These are phyloP conservation scores for Drosophila suzukii DNA, from an alignment of 1,140 invertebrate genomes.

Conservation along the genomic window DNA sequence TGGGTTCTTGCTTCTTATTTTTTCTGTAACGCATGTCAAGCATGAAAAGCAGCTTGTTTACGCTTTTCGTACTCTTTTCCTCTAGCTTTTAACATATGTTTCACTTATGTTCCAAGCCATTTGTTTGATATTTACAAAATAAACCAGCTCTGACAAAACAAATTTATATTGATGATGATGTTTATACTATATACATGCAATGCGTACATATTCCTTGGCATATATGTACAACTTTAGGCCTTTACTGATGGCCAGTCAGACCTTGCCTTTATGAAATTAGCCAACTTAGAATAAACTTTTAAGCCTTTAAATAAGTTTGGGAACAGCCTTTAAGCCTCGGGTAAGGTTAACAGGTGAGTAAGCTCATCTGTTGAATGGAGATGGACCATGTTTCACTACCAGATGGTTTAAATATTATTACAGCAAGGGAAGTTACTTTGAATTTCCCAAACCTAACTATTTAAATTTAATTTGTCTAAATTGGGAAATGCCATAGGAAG, in stretches of 20 bases:
- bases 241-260: not conserved
- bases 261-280: not conserved
- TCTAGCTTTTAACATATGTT: slow-evolving; percentile 66
- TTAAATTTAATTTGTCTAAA: too few relatives aligned
- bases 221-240: not conserved
- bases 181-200: not conserved
- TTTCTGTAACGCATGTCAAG: slow-evolving; percentile 35
- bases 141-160: slow-evolving; percentile 58
- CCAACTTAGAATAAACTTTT: slow-evolving; percentile 4
- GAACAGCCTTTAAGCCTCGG: not conserved
- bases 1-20: slow-evolving; percentile 17
- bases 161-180: slow-evolving; percentile 64
- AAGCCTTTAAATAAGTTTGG: not conserved
- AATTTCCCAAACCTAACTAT: not conserved
- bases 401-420: not conserved
- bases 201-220: not conserved
- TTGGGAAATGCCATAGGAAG: too few relatives aligned
- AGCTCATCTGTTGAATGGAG: slow-evolving; percentile 30
- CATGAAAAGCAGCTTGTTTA: slow-evolving; percentile 53
- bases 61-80: slow-evolving; percentile 13
- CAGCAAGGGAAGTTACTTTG: not conserved
- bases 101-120: slow-evolving; percentile 52
- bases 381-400: not conserved
- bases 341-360: slow-evolving; percentile 63
- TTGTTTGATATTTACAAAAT: slow-evolving; percentile 54